Evolutionary conservation across 2,113 vertebrate genomes (phyloP), one percentile per base, ranked within the genome.

Genomic region (Lipophrys pholis): DNA sequence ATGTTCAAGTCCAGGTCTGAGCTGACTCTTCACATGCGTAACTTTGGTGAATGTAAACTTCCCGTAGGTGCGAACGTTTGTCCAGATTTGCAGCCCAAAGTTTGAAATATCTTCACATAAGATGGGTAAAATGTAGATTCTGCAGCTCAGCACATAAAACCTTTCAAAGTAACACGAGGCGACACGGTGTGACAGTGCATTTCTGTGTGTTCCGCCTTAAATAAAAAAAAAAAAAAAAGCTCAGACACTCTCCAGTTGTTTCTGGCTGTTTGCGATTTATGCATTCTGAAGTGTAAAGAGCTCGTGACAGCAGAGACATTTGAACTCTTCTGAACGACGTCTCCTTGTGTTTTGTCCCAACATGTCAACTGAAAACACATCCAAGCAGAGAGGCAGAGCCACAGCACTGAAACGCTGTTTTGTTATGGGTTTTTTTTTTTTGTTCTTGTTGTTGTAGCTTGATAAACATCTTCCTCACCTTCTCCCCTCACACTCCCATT

Each of bases 331-430:
- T 58, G 56, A 80, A 69, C 46, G 16, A 67, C 57, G 36, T 79
- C 71, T 83, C 66, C 59, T 66, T 21, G 39, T 74, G 80, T 78
- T 67, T 71, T 39, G 54, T 79, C 81, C 45, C 61, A 11, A 35
- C 35, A 17, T 75, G 30, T 79, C 66, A 57, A 71, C 55, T 57
- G 38, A 61, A 48, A 63, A 69, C 11, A 49, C 70, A 64, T 62
- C 66, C 60, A 50, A 11, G 46, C 38, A 76, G 67, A 81, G 65
- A 76, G 11, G 39, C 40, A 61, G 11, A 74, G 21, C 21, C 21
- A n/a, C 57, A 12, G 30, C 3, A 6, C 39, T 54, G 52, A 72
- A 67, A 67, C 8, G 50, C 43, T 50, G 38, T 11, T 73, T 62
- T 17, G 38, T 11, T 73, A 56, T 17, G 40, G 46, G 15, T 36